These are phyloP conservation scores for Drosophila merina DNA, from an alignment of 2,888 invertebrate genomes.

Conservation along the genomic window DNA sequence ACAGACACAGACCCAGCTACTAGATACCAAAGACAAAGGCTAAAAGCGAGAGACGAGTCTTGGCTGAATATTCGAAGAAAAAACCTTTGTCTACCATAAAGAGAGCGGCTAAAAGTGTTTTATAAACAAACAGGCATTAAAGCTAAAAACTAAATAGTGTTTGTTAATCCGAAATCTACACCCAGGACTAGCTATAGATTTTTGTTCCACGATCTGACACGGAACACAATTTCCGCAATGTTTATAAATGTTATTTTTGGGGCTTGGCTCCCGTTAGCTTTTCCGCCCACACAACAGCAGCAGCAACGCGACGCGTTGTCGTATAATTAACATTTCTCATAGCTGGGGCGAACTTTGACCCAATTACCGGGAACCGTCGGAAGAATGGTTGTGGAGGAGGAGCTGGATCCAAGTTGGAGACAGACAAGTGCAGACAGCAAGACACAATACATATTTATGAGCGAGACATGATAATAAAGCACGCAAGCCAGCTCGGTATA, in stretches of 20 bases:
- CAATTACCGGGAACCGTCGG: conserved; percentile 51
- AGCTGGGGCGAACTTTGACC: conserved; percentile 71
- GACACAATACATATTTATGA: conserved; percentile 44
- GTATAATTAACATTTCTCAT: conserved; percentile 73
- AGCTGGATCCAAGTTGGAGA: conserved; percentile 9
- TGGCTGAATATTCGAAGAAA: too few species aligned
- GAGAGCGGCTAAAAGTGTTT: neutral
- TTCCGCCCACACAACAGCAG: conserved; percentile 35
- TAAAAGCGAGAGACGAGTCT: neutral
- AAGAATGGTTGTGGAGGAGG: neutral
- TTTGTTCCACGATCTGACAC: neutral
- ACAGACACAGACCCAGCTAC: conserved; percentile 6
- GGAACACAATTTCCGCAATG: conserved; percentile 22
- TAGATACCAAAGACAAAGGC: conserved; percentile 8
- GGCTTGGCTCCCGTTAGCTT: conserved; percentile 41
- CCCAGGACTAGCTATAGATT: neutral
- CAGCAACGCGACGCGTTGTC: conserved; percentile 15
- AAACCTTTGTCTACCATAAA: too few species aligned
- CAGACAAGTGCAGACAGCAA: conserved; percentile 45
- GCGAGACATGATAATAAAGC: conserved; percentile 62
- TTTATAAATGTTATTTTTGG: conserved; percentile 32
- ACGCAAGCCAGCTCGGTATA: conserved; percentile 39
- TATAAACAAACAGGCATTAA: neutral
- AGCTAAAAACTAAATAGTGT: neutral
- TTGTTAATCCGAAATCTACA: neutral